Evolutionary conservation across 2,888 invertebrate species (phyloP), one percentile per base, ranked within the genome.

Genomic region (Mechanitis mazaeus): DNA sequence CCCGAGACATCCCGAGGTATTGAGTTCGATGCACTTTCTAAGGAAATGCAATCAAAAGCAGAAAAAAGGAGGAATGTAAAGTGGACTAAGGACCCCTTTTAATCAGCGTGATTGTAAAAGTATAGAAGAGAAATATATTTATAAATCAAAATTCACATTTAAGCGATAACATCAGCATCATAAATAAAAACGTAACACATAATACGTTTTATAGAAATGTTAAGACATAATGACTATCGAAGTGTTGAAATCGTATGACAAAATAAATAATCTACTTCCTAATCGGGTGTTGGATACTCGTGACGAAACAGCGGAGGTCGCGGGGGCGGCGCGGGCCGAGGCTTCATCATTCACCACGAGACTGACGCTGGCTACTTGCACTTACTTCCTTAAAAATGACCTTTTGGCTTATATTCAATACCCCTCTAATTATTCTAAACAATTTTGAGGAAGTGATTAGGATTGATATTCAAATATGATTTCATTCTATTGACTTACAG

Each of bases 181-280:
- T 9, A 42, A 42, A 11, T 1, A 42, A 9, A 9, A 42, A 42
- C 9, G 11, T 9, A 42, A 42, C 42, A 42, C 42, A 42, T 42
- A 42, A 11, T 35, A 5, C 35, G 35, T 35, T 5, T 35, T 42
- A 42, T 42, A 42, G 42, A 42, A 7, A 42, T 9, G 53, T 38
- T 50, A 31, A 33, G 54, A 54, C 38, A 12, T 20, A 57, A 58
- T 63, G 57, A 55, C 55, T 56, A 31, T 47, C 35, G 33, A 58
- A 56, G 50, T 67, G 61, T 60, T 56, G 64, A 66, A 68, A 68
- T 46, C 12, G 33, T 64, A 61, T 68, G 64, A 68, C 68, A 68
- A 73, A 70, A 71, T 68, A 62, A 59, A 58, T 56, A 66, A 54
- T 62, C 58, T 57, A 68, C 65, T 72, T 72, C 73, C 71, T 72